Base-by-base conservation (phyloP, 2,797 vertebrate species). In the Scomberomorus guttatus region DNA sequence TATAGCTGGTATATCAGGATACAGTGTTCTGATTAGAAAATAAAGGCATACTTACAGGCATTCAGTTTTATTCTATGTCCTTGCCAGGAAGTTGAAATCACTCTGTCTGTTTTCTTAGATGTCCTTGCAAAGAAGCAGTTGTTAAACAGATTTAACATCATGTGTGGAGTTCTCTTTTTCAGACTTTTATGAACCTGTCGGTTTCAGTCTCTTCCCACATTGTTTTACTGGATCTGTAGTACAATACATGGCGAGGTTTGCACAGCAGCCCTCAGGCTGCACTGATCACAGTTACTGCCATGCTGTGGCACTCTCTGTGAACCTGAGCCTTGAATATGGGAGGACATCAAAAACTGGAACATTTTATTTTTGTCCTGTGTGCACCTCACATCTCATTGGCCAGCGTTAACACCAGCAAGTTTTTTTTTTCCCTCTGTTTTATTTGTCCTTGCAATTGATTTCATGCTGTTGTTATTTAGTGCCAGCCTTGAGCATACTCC, bases 381-480 rank as follows among this genome's bases (percentile, higher is more conserved):
- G 64, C 67, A 59, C 75, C 82, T 84, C 69, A 78, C 70, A 73
- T 85, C 80, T 88, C 73, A 86, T 90, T 85, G 79, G 66, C 79
- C 78, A 61, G 58, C 5, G 2, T 74, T 78, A 77, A 59, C 61
- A 79, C 69, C n/a, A 20, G 29, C 58, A 61, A 60, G 42, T 76
- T 81, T 71, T 75, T 68, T 72, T 48, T 18, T 6, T 46, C 14
- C 42, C 17, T 17, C 50, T 56, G 27, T 85, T 81, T 83, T 88
- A 79, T 93, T 90, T 89, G 79, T 84, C 82, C 73, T 88, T 74
- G 74, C 82, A 83, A 88, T 92, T 83, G 87, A 93, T 93, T 89
- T 91, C 79, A 77, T 81, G 87, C 83, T 78, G 72, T 80, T 87
- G 86, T 91, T 93, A 90, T 93, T 91, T 90, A 91, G 88, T 83